Conservation (phyloP, 1,140 invertebrate species). For the Brachionus asplanchnoidis region DNA sequence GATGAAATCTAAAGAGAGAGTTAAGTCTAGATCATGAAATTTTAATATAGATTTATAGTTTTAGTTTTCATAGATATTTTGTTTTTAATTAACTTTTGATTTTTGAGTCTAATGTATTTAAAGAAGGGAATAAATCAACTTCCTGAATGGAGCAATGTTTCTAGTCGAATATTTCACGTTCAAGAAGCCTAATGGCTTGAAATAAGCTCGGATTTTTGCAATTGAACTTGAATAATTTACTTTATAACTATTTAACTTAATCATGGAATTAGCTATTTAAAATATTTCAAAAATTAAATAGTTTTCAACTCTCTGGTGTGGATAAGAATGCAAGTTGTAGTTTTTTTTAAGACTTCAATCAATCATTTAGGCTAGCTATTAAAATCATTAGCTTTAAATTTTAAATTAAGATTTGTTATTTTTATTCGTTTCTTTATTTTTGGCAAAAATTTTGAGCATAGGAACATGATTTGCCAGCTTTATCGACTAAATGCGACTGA, state of each 20-base stretch:
- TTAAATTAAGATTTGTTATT: background rate
- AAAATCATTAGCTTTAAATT: background rate
- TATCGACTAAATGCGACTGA: background rate
- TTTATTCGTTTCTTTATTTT: background rate
- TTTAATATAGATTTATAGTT: background rate
- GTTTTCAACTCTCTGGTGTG: background rate
- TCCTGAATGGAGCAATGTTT: background rate
- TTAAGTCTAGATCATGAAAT: background rate
- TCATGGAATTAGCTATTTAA: background rate
- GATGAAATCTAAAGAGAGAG: background rate
- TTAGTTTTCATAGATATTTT: background rate
- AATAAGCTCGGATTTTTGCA: background rate
- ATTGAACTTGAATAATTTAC: background rate
- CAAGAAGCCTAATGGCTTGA: background rate
- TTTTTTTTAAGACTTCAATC: background rate
- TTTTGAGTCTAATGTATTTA: background rate
- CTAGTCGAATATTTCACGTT: background rate
- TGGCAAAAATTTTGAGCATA: background rate
- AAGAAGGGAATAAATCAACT: background rate
- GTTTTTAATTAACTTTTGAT: background rate
- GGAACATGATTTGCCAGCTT: background rate
- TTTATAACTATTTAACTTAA: background rate
- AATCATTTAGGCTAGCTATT: background rate
- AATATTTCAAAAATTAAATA: background rate
- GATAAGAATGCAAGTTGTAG: background rate